These are phyloP conservation scores for Camptogramma bilineatum DNA, from an alignment of 2,888 invertebrate genomes.

Conservation along the genomic window DNA sequence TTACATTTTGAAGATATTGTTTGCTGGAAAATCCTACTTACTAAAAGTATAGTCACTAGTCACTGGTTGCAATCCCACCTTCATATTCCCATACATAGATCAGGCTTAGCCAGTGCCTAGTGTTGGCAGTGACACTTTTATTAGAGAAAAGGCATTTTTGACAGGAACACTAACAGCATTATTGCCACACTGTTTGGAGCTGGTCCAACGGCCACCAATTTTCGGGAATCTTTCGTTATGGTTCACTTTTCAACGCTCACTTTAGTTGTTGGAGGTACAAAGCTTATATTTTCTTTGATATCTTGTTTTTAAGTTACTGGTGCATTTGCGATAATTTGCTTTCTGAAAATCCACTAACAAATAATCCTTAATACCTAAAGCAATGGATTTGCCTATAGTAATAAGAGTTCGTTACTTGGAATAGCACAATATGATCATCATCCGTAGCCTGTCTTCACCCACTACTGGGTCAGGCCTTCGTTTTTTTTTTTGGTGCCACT, in stretches of 20 bases:
- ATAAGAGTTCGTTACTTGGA: too few relatives aligned
- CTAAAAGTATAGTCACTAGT: neutral
- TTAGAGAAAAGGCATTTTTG: constrained; percentile 56
- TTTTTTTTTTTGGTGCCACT: too few relatives aligned
- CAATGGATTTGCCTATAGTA: too few relatives aligned
- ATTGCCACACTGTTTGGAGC: constrained; percentile 67
- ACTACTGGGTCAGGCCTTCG: too few relatives aligned
- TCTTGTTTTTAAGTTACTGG: too few relatives aligned
- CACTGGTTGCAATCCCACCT: constrained; percentile 22
- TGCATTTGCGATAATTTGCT: too few relatives aligned
- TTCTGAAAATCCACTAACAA: too few relatives aligned
- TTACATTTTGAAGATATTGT: too few relatives aligned
- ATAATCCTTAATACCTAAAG: too few relatives aligned
- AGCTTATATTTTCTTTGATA: neutral
- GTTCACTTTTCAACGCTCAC: constrained; percentile 16
- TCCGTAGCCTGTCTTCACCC: too few relatives aligned
- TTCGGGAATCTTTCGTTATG: constrained; percentile 44
- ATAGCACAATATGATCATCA: too few relatives aligned
- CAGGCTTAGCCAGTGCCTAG: constrained; percentile 23
- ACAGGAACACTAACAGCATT: constrained; percentile 62
- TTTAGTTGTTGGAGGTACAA: constrained; percentile 10
- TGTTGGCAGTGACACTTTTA: constrained; percentile 51
- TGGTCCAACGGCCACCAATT: constrained; percentile 52
- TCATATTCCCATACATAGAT: constrained; percentile 24
- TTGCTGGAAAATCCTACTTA: too few relatives aligned